Evolutionary conservation across 2,113 vertebrate genomes (phyloP).

Genomic region (Eidolon helvum): DNA sequence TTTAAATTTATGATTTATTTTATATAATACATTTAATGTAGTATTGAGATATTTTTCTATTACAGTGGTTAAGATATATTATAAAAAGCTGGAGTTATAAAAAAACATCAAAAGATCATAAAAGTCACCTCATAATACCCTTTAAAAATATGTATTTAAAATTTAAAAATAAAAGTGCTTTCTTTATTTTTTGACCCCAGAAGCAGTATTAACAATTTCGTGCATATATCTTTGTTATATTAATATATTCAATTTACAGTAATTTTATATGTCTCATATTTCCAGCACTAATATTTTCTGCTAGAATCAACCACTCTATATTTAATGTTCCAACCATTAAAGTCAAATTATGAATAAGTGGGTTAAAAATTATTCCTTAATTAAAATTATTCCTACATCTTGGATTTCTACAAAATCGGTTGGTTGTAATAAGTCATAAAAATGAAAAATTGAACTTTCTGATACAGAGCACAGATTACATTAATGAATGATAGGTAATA

Average conservation of each 20-base stretch:
- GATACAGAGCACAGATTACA: constrained; percentile 66
- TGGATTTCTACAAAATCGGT: constrained; percentile 69
- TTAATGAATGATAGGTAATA: constrained; percentile 81
- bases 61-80: not conserved
- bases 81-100: not conserved
- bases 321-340: constrained; percentile 39
- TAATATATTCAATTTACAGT: not conserved
- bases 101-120: not conserved
- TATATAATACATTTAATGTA: not conserved
- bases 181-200: not conserved
- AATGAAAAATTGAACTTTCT: constrained; percentile 76
- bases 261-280: not conserved
- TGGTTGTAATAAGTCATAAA: constrained; percentile 69
- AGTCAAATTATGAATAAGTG: constrained; percentile 43
- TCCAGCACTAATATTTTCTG: not conserved
- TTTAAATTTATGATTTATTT: not conserved
- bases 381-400: constrained; percentile 67
- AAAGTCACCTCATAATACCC: not conserved
- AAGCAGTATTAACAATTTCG: not conserved
- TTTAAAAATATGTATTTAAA: not conserved
- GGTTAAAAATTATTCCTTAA: constrained; percentile 75
- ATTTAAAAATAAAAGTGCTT: not conserved
- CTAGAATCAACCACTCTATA: not conserved
- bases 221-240: not conserved
- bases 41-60: not conserved